Evolutionary conservation across 2,113 vertebrate species (phyloP), one percentile per base, ranked within the genome.

Genomic region (Nibea coibor): DNA sequence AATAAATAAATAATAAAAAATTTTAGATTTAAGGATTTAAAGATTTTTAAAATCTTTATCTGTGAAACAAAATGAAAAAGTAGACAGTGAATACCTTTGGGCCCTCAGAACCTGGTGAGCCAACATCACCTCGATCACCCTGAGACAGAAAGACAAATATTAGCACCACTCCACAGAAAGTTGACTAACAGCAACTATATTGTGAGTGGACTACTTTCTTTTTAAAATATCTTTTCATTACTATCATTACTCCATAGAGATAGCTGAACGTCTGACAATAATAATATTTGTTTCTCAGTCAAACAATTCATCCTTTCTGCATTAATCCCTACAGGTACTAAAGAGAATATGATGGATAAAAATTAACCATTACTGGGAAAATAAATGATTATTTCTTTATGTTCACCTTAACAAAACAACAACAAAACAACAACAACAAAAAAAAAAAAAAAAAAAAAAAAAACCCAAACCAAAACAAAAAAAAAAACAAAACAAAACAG

Each of bases 71-170:
- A 4, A 53, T 28, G 19, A 59, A 58, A 31, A 63, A 11, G 2
- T 31, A 68, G 43, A 74, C 6, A 45, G 4, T 3, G 4, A 24
- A 59, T 95, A 97, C 96, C 96, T 95, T 94, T 74, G 87, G 91
- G 77, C 97, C 97, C 85, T 91, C 83, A 78, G 92, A 89, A 91
- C 96, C 97, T 66, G 89, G 77, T 62, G 94, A 87, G 50, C 97
- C 96, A 11, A 86, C 74, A 54, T 96, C 94, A 0, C 96, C 96
- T 74, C 42, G 92, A 87, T 97, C 96, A 71, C 97, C 96, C 96
- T 97, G 89, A 82, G 16, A 93, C 58, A 92, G 70, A 70, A 24
- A 88, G 79, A 88, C 72, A 73, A 54, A 88, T 72, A 56, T 79
- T 26, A 64, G 15, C 9, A 31, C 9, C 4, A 6, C 56, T 42